Evolutionary conservation across 1,140 invertebrate genomes (phyloP).

Genomic region (Akabosia matsudoensis): DNA sequence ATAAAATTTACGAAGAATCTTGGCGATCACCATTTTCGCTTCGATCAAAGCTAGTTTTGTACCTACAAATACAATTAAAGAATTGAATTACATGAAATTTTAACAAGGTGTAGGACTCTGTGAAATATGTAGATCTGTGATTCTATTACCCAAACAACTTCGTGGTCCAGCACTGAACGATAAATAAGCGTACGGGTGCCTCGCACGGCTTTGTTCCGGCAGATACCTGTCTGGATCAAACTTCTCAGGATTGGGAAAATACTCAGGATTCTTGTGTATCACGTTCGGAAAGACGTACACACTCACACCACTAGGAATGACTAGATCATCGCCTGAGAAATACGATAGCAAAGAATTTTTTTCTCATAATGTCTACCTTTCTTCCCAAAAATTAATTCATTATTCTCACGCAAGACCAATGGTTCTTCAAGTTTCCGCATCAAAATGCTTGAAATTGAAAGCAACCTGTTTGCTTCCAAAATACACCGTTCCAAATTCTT

Average conservation of each 20-base stretch:
- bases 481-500: constrained; percentile 18
- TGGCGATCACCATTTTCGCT: not conserved
- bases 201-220: constrained; percentile 19
- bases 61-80: not conserved
- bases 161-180: constrained; percentile 30
- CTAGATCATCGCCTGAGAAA: not conserved
- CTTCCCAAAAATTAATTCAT: too few relatives aligned
- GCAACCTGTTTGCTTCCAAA: not conserved
- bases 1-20: not conserved
- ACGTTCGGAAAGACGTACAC: constrained; percentile 55
- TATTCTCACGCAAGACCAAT: constrained; percentile 11
- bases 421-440: constrained; percentile 10
- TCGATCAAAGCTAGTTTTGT: not conserved
- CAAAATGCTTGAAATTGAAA: not conserved
- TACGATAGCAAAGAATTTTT: too few relatives aligned
- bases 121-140: too few relatives aligned
- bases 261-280: constrained; percentile 26
- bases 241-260: constrained; percentile 22
- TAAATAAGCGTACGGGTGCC: constrained; percentile 12
- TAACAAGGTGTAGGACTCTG: too few relatives aligned
- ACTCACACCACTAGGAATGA: constrained; percentile 52
- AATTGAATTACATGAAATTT: not conserved
- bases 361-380: too few relatives aligned
- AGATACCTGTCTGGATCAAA: constrained; percentile 31
- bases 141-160: constrained; percentile 33